phyloP scores from a whole-genome alignment of 2,797 vertebrate genomes.

The Naso thynnoides region DNA sequence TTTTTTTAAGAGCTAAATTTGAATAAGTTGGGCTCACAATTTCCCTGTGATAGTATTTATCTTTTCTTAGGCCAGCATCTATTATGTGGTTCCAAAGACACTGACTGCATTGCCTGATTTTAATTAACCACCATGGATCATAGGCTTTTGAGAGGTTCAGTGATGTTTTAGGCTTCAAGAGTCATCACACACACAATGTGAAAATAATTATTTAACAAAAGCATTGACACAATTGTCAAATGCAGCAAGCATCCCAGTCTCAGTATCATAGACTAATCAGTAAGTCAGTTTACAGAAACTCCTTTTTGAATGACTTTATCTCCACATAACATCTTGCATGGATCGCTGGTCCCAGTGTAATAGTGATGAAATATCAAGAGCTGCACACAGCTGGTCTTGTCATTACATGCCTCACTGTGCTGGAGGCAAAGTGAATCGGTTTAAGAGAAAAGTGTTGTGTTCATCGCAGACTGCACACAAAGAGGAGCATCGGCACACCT shows the following conservation, averaged over 20 bases:
- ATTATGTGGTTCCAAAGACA: conserved; percentile 4
- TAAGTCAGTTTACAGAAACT: background rate
- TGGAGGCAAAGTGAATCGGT: conserved; percentile 23
- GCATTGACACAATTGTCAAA: background rate
- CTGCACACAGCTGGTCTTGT: conserved; percentile 43
- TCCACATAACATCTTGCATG: conserved; percentile 12
- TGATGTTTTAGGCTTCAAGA: conserved; percentile 16
- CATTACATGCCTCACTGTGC: conserved; percentile 16
- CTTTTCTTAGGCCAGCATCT: background rate
- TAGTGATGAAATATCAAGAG: conserved; percentile 23
- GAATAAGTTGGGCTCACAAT: too few species aligned
- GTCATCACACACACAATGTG: background rate
- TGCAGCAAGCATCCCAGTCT: background rate
- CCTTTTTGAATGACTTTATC: conserved; percentile 18
- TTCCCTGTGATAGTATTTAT: too few species aligned
- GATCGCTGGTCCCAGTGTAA: conserved; percentile 4
- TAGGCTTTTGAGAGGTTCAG: conserved; percentile 1
- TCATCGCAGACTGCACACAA: conserved; percentile 20
- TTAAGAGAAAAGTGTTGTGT: conserved; percentile 29
- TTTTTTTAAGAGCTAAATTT: too few species aligned
- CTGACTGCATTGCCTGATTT: background rate
- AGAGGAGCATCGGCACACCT: conserved; percentile 25
- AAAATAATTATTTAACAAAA: background rate
- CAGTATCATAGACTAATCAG: background rate
- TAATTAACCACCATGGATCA: conserved; percentile 3